Conservation (phyloP, 2,797 vertebrate species). For the Tiaroga cobitis region DNA sequence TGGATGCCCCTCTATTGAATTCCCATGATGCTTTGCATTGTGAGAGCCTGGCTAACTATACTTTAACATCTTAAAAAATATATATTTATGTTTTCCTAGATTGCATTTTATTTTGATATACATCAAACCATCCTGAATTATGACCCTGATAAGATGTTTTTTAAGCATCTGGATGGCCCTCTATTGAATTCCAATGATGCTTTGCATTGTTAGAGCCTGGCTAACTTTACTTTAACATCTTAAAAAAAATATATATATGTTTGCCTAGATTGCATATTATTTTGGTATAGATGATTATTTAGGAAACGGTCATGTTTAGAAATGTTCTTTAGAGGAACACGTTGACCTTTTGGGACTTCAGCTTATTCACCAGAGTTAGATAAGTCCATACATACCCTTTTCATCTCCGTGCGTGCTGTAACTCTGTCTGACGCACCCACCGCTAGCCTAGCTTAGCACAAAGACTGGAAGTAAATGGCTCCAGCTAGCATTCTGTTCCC, state of each 20-base stretch:
- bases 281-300: background rate
- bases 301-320: background rate
- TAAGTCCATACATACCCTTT: too few species aligned
- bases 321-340: background rate
- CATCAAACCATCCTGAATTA: too few species aligned
- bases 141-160: background rate
- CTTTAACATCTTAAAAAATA: background rate
- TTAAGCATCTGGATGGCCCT: background rate
- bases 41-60: background rate
- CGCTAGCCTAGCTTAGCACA: too few species aligned
- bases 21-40: background rate
- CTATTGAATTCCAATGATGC: background rate
- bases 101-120: background rate
- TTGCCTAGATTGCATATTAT: background rate
- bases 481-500: too few species aligned
- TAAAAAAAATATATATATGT: background rate
- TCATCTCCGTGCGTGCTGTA: too few species aligned
- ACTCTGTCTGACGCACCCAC: too few species aligned
- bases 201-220: background rate
- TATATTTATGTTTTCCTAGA: background rate
- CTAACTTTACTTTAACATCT: slow-evolving; percentile 10
- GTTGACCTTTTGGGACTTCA: too few species aligned
- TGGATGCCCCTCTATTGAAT: background rate
- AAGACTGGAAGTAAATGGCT: too few species aligned
- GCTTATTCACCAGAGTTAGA: too few species aligned